A percentile compares a stretch with the other conserved stretches of the same genome.
Conservation (phyloP, 2,797 vertebrate species). For the Macrochelys suwanniensis region DNA sequence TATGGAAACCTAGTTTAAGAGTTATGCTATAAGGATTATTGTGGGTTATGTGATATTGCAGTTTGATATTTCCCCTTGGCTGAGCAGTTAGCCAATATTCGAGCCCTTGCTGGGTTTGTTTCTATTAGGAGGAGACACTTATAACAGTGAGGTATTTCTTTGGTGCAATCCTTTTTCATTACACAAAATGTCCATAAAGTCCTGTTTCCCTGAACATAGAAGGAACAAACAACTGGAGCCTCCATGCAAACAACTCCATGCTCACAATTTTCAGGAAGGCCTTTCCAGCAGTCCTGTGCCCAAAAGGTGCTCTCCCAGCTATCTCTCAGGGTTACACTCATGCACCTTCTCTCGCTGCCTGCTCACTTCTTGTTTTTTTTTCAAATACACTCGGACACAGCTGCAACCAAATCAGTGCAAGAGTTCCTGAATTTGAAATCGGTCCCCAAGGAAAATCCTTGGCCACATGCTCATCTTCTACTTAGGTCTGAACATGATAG, state of each 20-base stretch:
- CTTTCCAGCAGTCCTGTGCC: background rate
- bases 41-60: background rate
- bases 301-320: slow-evolving; percentile 3
- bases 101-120: background rate
- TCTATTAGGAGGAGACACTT: background rate
- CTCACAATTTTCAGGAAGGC: background rate
- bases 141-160: background rate
- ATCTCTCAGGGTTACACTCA: slow-evolving; percentile 57
- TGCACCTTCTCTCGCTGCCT: fast-evolving
- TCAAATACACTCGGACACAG: slow-evolving; percentile 2
- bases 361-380: slow-evolving; percentile 17
- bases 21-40: background rate
- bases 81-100: background rate
- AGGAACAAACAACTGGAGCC: background rate
- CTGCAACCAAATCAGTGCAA: slow-evolving; percentile 12
- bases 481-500: background rate
- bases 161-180: background rate
- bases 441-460: background rate
- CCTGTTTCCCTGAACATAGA: background rate
- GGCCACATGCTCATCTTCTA: slow-evolving; percentile 14
- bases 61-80: background rate
- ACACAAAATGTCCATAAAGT: background rate
- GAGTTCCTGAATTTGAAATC: slow-evolving; percentile 37
- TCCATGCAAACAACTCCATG: no score
- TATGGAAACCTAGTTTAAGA: background rate